A percentile compares a stretch with the other conserved stretches of the same genome.
phyloP scores from a whole-genome alignment of 2,113 vertebrate genomes.

The Maccullochella peelii region DNA sequence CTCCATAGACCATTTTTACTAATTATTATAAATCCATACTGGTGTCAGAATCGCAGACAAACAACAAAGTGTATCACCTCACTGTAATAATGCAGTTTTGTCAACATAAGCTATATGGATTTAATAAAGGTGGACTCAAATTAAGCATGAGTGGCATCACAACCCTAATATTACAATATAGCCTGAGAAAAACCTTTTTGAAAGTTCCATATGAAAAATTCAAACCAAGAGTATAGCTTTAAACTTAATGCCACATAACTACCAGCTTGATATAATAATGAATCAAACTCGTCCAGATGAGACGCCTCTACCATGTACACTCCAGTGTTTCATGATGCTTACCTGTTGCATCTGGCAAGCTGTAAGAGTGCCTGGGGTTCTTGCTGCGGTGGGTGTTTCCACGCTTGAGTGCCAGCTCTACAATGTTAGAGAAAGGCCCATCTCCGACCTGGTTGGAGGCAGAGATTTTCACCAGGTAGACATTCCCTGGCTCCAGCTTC shows the following conservation, averaged over 20 bases:
- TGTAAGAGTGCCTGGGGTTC: slow-evolving; percentile 87
- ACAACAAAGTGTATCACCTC: not conserved
- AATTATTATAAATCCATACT: not conserved
- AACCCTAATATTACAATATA: not conserved
- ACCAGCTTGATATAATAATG: not conserved
- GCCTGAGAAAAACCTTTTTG: not conserved
- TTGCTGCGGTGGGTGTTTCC: slow-evolving; percentile 86
- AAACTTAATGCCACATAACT: not conserved
- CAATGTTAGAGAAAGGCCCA: slow-evolving; percentile 91
- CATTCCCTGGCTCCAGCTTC: slow-evolving; percentile 90
- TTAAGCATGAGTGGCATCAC: not conserved
- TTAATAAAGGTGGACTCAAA: not conserved
- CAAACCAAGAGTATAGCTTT: not conserved
- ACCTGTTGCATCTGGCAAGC: slow-evolving; percentile 85
- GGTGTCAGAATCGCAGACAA: not conserved
- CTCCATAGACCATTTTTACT: not conserved
- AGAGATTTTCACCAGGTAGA: slow-evolving; percentile 94
- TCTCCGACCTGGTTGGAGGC: slow-evolving; percentile 95
- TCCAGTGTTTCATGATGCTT: slow-evolving; percentile 42
- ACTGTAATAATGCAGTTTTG: not conserved
- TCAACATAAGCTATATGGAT: not conserved
- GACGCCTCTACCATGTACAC: not conserved
- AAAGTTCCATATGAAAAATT: not conserved
- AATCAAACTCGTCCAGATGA: not conserved
- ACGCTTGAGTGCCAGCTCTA: slow-evolving; percentile 89